Conservation (phyloP, 2,797 vertebrate genomes). For the Iguana delicatissima region DNA sequence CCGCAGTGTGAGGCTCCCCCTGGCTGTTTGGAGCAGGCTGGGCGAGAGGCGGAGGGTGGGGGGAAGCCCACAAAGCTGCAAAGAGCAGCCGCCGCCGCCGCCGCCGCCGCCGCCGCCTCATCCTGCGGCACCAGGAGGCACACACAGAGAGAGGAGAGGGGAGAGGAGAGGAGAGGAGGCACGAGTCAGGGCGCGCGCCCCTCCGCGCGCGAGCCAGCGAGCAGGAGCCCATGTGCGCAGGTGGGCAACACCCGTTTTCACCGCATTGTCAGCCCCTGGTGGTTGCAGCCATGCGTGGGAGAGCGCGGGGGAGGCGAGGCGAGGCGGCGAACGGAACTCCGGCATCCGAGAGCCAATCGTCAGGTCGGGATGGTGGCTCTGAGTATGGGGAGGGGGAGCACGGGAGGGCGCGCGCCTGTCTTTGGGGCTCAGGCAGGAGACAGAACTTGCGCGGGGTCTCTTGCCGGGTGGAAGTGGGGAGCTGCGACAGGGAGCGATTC, state of each 20-base stretch:
- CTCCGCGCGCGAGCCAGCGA: too few relatives aligned
- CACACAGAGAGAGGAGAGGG: background rate
- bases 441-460: background rate
- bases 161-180: background rate
- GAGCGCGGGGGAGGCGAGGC: background rate
- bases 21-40: constrained; percentile 41
- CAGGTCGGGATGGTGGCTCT: background rate
- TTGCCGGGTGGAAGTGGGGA: background rate
- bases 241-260: constrained; percentile 52
- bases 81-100: constrained; percentile 19
- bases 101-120: constrained; percentile 39
- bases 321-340: background rate
- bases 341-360: background rate
- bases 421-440: background rate
- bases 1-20: constrained; percentile 40
- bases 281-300: constrained; percentile 23
- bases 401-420: background rate
- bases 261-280: constrained; percentile 15
- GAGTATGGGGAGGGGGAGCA: background rate
- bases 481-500: too few relatives aligned
- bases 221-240: constrained; percentile 59
- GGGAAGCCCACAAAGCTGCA: constrained; percentile 16
- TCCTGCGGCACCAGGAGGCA: constrained; percentile 62
- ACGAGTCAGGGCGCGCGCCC: too few relatives aligned
- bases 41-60: background rate